Evolutionary conservation across 2,888 invertebrate species (phyloP).

Genomic region (Chamaedrilus cognettii): DNA sequence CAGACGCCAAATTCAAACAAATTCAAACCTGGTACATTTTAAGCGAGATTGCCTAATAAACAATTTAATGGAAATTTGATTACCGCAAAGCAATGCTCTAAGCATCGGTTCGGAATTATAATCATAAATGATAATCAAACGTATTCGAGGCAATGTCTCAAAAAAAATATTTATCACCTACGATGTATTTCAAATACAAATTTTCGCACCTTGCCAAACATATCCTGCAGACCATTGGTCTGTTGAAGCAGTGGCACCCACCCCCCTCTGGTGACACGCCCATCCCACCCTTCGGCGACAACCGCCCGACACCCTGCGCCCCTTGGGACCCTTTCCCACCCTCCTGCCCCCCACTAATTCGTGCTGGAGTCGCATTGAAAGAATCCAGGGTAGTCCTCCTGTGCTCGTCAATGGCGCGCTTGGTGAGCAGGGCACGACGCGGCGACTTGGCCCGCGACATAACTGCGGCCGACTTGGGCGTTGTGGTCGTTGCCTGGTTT

Average conservation of each 20-base stretch:
- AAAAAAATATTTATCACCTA: too few species aligned
- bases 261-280: neutral
- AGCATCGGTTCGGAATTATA: too few species aligned
- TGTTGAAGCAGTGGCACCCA: conserved; percentile 63
- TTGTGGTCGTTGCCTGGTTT: neutral
- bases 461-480: too few species aligned
- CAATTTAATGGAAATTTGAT: too few species aligned
- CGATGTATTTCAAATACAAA: too few species aligned
- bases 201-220: conserved; percentile 70
- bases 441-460: conserved; percentile 42
- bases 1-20: too few species aligned
- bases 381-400: neutral
- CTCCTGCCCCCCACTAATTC: neutral
- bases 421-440: conserved; percentile 44
- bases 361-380: neutral
- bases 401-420: conserved; percentile 38
- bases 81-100: too few species aligned
- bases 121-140: too few species aligned
- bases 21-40: too few species aligned
- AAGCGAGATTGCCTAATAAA: too few species aligned
- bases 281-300: too few species aligned
- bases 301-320: conserved; percentile 3
- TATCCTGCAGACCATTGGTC: conserved; percentile 71
- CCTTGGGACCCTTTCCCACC: conserved; percentile 6
- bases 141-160: too few species aligned